phyloP scores from a whole-genome alignment of 2,113 vertebrate genomes.

The Euleptes europaea region DNA sequence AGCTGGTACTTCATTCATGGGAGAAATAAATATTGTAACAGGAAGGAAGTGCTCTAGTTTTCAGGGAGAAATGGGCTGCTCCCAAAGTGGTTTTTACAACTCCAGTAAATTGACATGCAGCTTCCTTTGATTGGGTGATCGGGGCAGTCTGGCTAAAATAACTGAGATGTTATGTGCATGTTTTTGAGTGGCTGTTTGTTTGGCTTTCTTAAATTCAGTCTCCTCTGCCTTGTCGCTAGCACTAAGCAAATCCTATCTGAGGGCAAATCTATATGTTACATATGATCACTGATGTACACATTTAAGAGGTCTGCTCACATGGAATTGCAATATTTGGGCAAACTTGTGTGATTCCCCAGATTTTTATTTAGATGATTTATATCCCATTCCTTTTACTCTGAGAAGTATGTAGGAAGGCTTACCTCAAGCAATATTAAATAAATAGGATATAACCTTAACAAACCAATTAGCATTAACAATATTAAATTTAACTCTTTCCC shows the following conservation, averaged over 20 bases:
- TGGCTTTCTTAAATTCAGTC: too few relatives aligned
- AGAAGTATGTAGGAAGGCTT: too few relatives aligned
- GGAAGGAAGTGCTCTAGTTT: slow-evolving; percentile 7
- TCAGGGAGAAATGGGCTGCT: not conserved
- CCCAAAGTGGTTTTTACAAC: not conserved
- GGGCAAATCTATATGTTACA: not conserved
- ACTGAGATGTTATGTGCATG: not conserved
- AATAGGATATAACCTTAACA: too few relatives aligned
- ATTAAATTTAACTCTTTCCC: too few relatives aligned
- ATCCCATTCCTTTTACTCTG: too few relatives aligned
- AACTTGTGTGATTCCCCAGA: not conserved
- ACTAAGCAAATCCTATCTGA: not conserved
- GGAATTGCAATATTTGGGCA: not conserved
- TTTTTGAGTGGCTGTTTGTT: not conserved
- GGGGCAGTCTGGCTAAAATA: not conserved
- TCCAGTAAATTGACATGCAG: not conserved
- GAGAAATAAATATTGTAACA: slow-evolving; percentile 16
- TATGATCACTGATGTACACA: not conserved
- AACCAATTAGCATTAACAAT: too few relatives aligned
- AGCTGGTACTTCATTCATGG: slow-evolving; percentile 35
- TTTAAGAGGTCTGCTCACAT: not conserved
- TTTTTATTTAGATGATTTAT: too few relatives aligned
- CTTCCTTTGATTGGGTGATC: not conserved
- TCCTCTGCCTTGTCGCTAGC: not conserved
- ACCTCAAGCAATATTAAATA: too few relatives aligned